A percentile compares a stretch with the other conserved stretches of the same genome.
phyloP scores from a whole-genome alignment of 2,113 vertebrate genomes.

The Callocephalon fimbriatum region DNA sequence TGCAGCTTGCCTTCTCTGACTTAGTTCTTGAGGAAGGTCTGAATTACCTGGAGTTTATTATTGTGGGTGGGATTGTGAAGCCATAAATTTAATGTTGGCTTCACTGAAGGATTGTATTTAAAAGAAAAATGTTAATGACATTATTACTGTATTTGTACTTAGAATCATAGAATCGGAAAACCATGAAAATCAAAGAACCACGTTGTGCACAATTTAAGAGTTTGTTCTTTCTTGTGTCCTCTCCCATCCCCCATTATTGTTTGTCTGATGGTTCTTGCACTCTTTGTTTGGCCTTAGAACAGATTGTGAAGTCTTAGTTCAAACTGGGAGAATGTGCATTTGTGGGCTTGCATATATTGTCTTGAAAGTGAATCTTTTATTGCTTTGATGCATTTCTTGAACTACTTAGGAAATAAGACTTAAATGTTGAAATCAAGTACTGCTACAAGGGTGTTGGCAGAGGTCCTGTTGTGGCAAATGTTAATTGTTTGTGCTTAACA shows the following conservation, averaged over 20 bases:
- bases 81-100: not conserved
- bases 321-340: not conserved
- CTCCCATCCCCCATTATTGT: not conserved
- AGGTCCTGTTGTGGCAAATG: not conserved
- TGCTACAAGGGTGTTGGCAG: not conserved
- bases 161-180: not conserved
- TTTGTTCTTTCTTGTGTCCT: not conserved
- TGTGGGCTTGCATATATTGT: not conserved
- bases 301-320: not conserved
- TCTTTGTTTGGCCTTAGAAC: not conserved
- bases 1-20: not conserved
- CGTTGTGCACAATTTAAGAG: not conserved
- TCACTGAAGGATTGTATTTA: not conserved
- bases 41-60: not conserved
- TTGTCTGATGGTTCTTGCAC: not conserved
- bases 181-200: not conserved
- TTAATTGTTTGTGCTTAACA: conserved; percentile 13
- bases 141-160: not conserved
- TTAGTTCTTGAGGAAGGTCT: not conserved
- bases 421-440: not conserved
- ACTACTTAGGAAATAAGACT: not conserved
- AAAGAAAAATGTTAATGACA: not conserved
- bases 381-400: not conserved
- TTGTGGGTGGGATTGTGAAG: not conserved
- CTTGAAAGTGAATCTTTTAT: not conserved